Evolutionary conservation across 35 echinoderm and acorn worm genomes (phyloP), one percentile per base, ranked within the genome.

Genomic region (Antedon bifida): DNA sequence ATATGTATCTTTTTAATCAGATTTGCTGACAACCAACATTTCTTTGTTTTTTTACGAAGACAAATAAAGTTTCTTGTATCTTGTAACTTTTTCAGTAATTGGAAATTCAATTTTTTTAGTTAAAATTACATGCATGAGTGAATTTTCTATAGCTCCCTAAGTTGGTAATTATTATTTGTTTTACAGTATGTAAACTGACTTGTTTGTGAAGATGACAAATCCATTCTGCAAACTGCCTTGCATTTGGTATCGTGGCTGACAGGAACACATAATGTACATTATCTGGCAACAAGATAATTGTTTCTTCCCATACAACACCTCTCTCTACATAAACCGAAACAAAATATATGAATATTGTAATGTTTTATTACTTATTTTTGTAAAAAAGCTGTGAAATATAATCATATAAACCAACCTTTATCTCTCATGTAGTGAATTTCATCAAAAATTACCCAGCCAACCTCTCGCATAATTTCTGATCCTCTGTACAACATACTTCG

Each of bases 351-450:
- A n/a, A n/a, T n/a, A n/a, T n/a, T n/a, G n/a, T n/a, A n/a, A n/a
- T n/a, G n/a, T n/a, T n/a, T n/a, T n/a, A n/a, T n/a, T n/a, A n/a
- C n/a, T n/a, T n/a, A n/a, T n/a, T n/a, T n/a, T n/a, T n/a, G n/a
- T n/a, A n/a, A n/a, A n/a, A n/a, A n/a, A n/a, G n/a, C n/a, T n/a
- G n/a, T n/a, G 4, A 14, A 42, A 42, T 42, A 42, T 7, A 64
- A 64, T 26, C 9, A 64, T 19, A 2, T 64, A 16, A 64, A 64
- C 51, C 5, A 64, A 97, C 94, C 86, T 84, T 92, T 97, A 74
- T 97, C 94, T 88, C 94, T 73, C 94, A 97, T 97, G 83, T 97
- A 97, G 79, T 97, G 94, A 33, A 97, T 97, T 56, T 97, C 94
- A 88, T 97, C 94, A 90, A 97, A 97, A 77, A 97, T 73, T 23